phyloP scores from a whole-genome alignment of 2,113 vertebrate species.

The Jacana jacana region DNA sequence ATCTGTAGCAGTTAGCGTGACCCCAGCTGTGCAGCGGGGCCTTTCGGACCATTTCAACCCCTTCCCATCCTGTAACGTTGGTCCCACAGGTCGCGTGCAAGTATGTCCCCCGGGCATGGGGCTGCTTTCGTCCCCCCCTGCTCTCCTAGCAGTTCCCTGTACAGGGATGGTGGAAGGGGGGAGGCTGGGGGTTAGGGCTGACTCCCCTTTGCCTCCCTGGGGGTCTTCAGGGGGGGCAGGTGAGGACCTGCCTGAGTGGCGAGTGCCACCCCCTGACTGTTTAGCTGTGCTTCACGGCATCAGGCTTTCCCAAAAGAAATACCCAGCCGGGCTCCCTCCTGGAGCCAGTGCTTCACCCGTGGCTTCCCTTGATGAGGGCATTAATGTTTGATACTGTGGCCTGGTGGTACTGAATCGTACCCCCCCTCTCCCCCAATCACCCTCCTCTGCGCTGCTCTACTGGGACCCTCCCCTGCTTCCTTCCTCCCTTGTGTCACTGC shows the following conservation, averaged over 20 bases:
- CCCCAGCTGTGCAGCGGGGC: background rate
- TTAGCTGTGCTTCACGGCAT: background rate
- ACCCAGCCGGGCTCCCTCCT: background rate
- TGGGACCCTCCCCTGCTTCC: background rate
- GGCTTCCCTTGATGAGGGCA: conserved; percentile 5
- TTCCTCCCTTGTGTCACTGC: background rate
- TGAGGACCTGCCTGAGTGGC: background rate
- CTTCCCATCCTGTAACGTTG: background rate
- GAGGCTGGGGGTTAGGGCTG: background rate
- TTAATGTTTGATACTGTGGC: background rate
- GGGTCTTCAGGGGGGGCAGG: background rate
- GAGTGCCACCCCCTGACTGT: background rate
- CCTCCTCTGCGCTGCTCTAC: background rate
- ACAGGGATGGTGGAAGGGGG: background rate
- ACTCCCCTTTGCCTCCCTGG: background rate
- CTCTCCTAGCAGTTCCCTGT: background rate
- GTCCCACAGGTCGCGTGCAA: background rate
- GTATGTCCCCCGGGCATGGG: background rate
- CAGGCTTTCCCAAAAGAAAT: background rate
- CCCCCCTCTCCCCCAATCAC: background rate
- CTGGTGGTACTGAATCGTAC: background rate
- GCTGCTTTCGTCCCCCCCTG: background rate
- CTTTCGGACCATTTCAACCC: conserved; percentile 1
- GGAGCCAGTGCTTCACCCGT: background rate
- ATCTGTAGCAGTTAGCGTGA: conserved; percentile 32